Evolutionary conservation across 2,113 vertebrate genomes (phyloP).

Genomic region (Bubo blakistoni): DNA sequence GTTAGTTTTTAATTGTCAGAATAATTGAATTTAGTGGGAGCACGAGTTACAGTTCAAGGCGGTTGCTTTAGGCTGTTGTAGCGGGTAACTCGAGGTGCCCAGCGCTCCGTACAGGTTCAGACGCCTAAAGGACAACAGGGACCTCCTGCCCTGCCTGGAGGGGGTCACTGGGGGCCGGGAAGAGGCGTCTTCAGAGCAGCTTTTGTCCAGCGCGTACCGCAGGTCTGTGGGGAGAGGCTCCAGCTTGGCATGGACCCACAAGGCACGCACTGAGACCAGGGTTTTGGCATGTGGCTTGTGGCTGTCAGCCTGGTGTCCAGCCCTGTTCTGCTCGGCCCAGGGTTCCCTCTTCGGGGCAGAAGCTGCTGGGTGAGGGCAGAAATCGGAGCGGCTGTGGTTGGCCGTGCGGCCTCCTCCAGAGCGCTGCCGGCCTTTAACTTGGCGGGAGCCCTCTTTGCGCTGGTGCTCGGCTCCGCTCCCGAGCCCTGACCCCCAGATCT

Average conservation of each 20-base stretch:
- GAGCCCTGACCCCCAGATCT: too few species aligned
- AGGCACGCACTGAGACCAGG: fast-evolving
- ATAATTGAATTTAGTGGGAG: not conserved
- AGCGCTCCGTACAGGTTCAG: fast-evolving
- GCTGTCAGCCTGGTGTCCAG: not conserved
- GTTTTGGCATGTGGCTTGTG: not conserved
- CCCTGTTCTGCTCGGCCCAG: not conserved
- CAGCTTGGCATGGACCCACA: fast-evolving
- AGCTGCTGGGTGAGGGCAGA: not conserved
- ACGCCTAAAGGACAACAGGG: fast-evolving
- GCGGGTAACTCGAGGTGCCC: not conserved
- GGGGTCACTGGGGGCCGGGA: too few species aligned
- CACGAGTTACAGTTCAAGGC: not conserved
- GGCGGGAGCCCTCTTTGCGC: fast-evolving
- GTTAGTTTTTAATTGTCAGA: not conserved
- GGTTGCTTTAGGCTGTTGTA: not conserved
- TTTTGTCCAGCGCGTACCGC: fast-evolving
- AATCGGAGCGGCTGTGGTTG: not conserved
- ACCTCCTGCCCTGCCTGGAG: not conserved
- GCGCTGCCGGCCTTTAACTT: not conserved
- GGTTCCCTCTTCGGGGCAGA: fast-evolving
- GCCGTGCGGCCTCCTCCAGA: not conserved
- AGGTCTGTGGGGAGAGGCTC: not conserved
- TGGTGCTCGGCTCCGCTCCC: fast-evolving
- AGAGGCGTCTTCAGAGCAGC: not conserved